Evolutionary conservation across 2,888 invertebrate genomes (phyloP), one percentile per base, ranked within the genome.

Genomic region (Pherbina coryleti): DNA sequence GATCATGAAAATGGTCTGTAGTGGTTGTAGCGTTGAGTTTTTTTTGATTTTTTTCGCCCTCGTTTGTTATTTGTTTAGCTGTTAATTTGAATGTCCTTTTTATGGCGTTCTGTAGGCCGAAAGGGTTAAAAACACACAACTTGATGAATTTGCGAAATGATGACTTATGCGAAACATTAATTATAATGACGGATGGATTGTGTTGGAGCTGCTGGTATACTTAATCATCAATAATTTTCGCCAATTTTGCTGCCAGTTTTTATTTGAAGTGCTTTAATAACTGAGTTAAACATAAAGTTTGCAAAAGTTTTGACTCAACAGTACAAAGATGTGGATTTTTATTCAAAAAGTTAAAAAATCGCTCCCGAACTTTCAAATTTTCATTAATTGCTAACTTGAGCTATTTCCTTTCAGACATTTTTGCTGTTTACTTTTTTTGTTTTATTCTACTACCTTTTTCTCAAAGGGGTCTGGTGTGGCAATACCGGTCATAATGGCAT

Each of bases 301-400:
- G 8, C 1, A 1, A 37, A 31, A 31, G 31, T 5, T 31, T 31
- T 31, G 31, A 31, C 4, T 37, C 4, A 37, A 8, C 8, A 11
- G 44, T 14, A 2, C 44, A 44, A 14, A 44, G 1, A n/a, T n/a
- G 14, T 44, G 14, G 44, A 11, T 1, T 44, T 44, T 44, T 11
- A 7, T 44, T 44, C 1, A 44, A 44, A 44, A 44, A 11, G 11
- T 44, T 28, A 60, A 19, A 22, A 19, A 22, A 22, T 3, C 25
- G 5, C 3, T 51, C 0, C 9, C 8, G n/a, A 44, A 34, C 66
- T 66, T 44, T 67, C 22, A 11, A 67, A 44, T 67, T 67, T 67
- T 67, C 44, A 67, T 67, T 67, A 67, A 67, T 37, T 67, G 44
- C n/a, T 28, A 69, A 51, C 14, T 51, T 69, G n/a, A n/a, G 51